Conservation (phyloP, 2,888 invertebrate genomes). For the Morpho deidamia region DNA sequence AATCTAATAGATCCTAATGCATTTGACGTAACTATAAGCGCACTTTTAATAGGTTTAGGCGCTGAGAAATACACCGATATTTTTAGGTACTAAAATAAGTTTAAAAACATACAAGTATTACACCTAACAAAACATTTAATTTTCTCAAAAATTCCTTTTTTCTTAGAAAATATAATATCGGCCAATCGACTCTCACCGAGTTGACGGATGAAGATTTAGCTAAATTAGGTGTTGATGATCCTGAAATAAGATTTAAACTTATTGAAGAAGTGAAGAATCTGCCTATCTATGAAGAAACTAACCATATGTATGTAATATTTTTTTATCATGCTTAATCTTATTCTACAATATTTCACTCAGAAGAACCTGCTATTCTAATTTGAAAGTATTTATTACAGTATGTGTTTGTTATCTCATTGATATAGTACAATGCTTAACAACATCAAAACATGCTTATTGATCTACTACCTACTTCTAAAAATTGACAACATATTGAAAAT, state of each 20-base stretch:
- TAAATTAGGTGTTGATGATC: conserved; percentile 59
- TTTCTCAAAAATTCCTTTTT: neutral
- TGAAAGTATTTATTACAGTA: neutral
- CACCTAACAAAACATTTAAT: neutral
- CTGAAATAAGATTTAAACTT: conserved; percentile 48
- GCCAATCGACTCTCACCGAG: conserved; percentile 59
- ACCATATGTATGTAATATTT: conserved; percentile 17
- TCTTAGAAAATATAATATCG: conserved; percentile 60
- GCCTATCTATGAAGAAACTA: conserved; percentile 53
- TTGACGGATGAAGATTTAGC: conserved; percentile 61
- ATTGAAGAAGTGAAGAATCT: conserved; percentile 56
- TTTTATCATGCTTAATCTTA: neutral
- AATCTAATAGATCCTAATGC: conserved; percentile 52
- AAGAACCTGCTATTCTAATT: conserved; percentile 27
- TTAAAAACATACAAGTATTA: neutral
- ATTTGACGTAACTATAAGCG: conserved; percentile 59
- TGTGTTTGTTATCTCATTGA: too few relatives aligned
- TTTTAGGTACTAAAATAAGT: conserved; percentile 48
- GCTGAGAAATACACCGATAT: conserved; percentile 64
- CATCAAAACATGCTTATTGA: too few relatives aligned
- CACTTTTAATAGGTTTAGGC: conserved; percentile 54
- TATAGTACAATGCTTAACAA: too few relatives aligned
- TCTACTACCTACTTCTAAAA: too few relatives aligned
- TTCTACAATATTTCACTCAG: too few relatives aligned
- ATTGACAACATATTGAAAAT: too few relatives aligned